Base-by-base conservation (phyloP, 2,888 invertebrate genomes). In the Antitype chi region DNA sequence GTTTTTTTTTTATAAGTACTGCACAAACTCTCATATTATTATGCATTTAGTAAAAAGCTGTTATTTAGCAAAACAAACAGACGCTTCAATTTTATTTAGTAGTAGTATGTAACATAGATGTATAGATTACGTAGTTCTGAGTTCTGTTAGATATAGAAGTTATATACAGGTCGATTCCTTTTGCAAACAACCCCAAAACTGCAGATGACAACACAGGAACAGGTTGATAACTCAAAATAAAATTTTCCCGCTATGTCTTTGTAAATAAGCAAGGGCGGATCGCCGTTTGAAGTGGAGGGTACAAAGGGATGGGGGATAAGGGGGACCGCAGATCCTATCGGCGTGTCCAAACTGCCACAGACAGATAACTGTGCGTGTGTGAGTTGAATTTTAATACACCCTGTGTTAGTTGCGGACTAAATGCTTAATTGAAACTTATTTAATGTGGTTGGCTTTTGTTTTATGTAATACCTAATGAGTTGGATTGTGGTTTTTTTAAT, bases 341-440 rank as follows among this genome's bases (percentile, higher is more conserved):
- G 90, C 90, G 90, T 92, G 93, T 93, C 94, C 93, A 93, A 95
- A 94, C 95, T 94, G 95, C 94, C 95, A 93, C 93, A 93, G 92
- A 93, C 94, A 94, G 96, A 96, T 95, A 95, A 94, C 91, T 87
- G 80, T 90, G 92, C 92, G 93, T 93, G 94, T 93, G 93, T 80
- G 84, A 67, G 92, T 88, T 90, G 94, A 95, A 95, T 95, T 95
- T 94, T 94, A 95, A 95, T 93, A 92, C 88, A 89, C 85, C 88
- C 88, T 88, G 87, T 89, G 88, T 87, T 89, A 89, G 89, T 89
- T 90, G 90, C 79, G 90, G 90, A 88, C 89, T 90, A 89, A 91
- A 90, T 87, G 89, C 85, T 91, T 92, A 92, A 92, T 92, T 92
- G 91, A 91, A 91, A 89, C 81, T 91, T 91, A 89, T 90, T 88